These are phyloP conservation scores for Bergia puertoricense DNA, from an alignment of 92 coral and sea anemone genomes.

Conservation along the genomic window DNA sequence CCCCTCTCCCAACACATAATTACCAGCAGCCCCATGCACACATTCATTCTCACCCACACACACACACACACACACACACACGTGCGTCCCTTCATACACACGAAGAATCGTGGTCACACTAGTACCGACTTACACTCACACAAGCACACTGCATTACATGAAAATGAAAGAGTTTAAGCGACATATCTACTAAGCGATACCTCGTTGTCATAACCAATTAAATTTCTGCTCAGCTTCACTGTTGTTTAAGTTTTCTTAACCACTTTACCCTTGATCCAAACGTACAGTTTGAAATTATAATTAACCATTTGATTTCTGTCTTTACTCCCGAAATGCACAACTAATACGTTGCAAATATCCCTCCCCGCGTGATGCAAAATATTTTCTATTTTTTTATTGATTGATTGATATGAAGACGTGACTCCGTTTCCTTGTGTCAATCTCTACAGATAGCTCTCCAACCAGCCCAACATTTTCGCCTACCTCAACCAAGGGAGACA, in stretches of 20 bases:
- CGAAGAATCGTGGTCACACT: too few species aligned
- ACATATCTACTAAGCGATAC: too few species aligned
- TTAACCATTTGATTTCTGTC: too few species aligned
- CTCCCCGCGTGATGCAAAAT: not conserved
- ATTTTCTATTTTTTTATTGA: not conserved
- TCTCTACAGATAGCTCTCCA: not conserved
- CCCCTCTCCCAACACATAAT: not conserved
- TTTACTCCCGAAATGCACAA: not conserved
- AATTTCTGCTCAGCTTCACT: too few species aligned
- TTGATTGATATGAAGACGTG: not conserved
- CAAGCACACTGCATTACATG: too few species aligned
- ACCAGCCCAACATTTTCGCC: constrained; percentile 32
- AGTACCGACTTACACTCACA: too few species aligned
- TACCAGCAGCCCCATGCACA: not conserved
- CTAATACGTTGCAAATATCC: not conserved
- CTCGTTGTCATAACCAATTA: too few species aligned
- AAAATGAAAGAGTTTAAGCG: too few species aligned
- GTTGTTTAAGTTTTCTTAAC: too few species aligned
- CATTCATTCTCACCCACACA: not conserved
- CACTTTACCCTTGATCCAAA: too few species aligned
- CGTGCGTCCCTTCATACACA: too few species aligned
- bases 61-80: not conserved
- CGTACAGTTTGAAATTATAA: too few species aligned
- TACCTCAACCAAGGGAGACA: constrained; percentile 16
- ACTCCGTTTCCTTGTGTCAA: not conserved